phyloP scores from a whole-genome alignment of 2,113 vertebrate genomes.

The Ophthalmolycus amberensis region DNA sequence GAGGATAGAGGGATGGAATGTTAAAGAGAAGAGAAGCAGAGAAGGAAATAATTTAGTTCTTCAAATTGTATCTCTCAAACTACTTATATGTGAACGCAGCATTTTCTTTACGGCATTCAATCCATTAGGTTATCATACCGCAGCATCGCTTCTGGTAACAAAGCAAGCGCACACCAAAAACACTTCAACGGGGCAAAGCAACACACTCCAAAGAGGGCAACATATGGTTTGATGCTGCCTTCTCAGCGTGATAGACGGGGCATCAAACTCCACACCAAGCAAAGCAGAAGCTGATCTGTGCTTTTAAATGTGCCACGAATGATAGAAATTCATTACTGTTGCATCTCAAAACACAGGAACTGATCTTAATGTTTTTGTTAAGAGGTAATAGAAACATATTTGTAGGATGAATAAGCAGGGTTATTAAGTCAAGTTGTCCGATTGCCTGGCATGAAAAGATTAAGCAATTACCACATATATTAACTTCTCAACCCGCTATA shows the following conservation, averaged over 20 bases:
- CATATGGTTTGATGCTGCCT: constrained; percentile 69
- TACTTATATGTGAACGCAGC: constrained; percentile 1
- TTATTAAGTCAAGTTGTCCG: too few relatives aligned
- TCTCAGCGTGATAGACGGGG: constrained; percentile 51
- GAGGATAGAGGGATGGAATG: constrained; percentile 9
- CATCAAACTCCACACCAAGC: constrained; percentile 73
- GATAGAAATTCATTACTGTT: background rate
- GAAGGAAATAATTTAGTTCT: constrained; percentile 20
- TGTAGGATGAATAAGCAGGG: too few relatives aligned
- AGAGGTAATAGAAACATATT: background rate
- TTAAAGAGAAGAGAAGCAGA: constrained; percentile 20
- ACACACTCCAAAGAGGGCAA: constrained; percentile 58
- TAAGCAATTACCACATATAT: background rate
- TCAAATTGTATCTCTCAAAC: background rate
- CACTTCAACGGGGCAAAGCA: constrained; percentile 60
- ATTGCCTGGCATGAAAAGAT: background rate
- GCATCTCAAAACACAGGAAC: background rate
- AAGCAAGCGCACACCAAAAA: constrained; percentile 63
- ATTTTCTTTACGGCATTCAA: constrained; percentile 26
- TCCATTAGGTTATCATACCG: constrained; percentile 28
- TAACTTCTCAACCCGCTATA: background rate
- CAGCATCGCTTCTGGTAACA: constrained; percentile 21
- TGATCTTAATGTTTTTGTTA: background rate
- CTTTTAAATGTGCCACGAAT: background rate
- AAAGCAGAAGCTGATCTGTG: constrained; percentile 67